These are phyloP conservation scores for Netelia melanura DNA, from an alignment of 2,888 invertebrate genomes.

Conservation along the genomic window DNA sequence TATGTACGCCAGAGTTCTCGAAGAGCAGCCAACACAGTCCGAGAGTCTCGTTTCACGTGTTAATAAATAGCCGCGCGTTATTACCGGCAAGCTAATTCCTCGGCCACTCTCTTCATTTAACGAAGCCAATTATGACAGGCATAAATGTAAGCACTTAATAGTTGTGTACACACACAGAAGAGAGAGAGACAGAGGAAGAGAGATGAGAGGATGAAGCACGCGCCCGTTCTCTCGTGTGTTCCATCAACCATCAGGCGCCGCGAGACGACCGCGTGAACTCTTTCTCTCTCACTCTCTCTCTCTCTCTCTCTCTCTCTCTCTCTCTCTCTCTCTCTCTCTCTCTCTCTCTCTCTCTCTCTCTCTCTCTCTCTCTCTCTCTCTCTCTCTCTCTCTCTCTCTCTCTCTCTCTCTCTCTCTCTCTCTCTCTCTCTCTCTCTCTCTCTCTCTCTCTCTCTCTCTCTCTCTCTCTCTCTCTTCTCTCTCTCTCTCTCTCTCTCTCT, in stretches of 20 bases:
- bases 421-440: background rate
- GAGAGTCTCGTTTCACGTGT: constrained; percentile 81
- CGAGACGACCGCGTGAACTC: constrained; percentile 56
- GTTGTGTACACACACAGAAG: constrained; percentile 80
- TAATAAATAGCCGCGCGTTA: constrained; percentile 83
- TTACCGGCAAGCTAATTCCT: constrained; percentile 83
- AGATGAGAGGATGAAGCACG: constrained; percentile 50
- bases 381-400: background rate
- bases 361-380: background rate
- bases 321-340: no score
- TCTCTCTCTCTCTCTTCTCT: background rate
- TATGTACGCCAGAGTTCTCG: constrained; percentile 21
- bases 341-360: no score
- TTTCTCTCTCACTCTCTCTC: background rate
- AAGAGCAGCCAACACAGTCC: constrained; percentile 27
- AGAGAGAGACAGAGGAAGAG: constrained; percentile 27
- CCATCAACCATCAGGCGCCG: constrained; percentile 49
- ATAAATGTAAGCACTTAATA: constrained; percentile 83
- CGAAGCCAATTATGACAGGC: constrained; percentile 84
- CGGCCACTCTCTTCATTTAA: constrained; percentile 83
- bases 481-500: background rate
- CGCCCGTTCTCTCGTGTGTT: constrained; percentile 56
- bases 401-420: background rate
- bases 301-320: no score
- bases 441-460: background rate